Evolutionary conservation across 2,797 vertebrate genomes (phyloP).

Genomic region (Hippocampus kuda): DNA sequence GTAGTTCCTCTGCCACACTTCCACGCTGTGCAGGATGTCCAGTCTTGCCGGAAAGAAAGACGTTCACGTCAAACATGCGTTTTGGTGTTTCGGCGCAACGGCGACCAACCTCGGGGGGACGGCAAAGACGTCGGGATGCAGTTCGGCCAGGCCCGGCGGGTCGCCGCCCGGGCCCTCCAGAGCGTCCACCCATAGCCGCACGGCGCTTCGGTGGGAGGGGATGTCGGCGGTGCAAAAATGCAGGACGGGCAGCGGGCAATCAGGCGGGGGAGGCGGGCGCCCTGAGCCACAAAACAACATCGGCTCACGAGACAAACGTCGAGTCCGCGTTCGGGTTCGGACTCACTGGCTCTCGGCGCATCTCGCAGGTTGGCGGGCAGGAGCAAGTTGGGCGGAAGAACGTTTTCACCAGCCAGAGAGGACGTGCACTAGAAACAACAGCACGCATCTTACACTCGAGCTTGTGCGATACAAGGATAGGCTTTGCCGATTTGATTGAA

Average conservation of each 20-base stretch:
- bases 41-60: conserved; percentile 57
- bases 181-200: conserved; percentile 76
- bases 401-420: conserved; percentile 45
- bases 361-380: conserved; percentile 68
- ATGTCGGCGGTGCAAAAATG: conserved; percentile 60
- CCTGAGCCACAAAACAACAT: conserved; percentile 43
- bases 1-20: conserved; percentile 80
- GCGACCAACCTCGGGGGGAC: conserved; percentile 68
- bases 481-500: too few relatives aligned
- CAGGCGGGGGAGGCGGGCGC: conserved; percentile 44
- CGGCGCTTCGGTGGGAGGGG: conserved; percentile 58
- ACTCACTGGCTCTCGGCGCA: conserved; percentile 55
- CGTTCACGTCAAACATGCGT: background rate
- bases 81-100: background rate
- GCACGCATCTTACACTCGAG: background rate
- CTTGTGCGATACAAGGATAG: too few relatives aligned
- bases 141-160: conserved; percentile 68
- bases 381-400: conserved; percentile 61
- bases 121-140: conserved; percentile 84
- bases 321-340: too few relatives aligned
- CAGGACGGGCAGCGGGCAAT: conserved; percentile 61
- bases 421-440: conserved; percentile 55
- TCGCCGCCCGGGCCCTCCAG: conserved; percentile 59
- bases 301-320: too few relatives aligned
- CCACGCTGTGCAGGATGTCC: conserved; percentile 76